phyloP scores from a whole-genome alignment of 1,140 invertebrate species.

The Pogonomyrmex barbatus region DNA sequence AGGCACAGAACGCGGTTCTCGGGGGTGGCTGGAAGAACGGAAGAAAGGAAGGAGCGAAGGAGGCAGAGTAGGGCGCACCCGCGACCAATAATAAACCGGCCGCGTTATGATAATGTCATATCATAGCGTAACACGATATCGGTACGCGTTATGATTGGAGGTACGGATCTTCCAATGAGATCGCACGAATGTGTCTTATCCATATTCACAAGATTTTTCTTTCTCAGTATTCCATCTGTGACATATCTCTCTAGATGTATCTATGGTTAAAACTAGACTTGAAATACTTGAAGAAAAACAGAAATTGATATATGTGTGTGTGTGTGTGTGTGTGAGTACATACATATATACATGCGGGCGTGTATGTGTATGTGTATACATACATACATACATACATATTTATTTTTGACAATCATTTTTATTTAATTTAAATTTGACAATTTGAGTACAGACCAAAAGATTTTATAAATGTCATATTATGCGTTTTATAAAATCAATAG shows the following conservation, averaged over 20 bases:
- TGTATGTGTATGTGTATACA: too few species aligned
- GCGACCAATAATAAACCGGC: constrained; percentile 85
- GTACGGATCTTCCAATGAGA: constrained; percentile 79
- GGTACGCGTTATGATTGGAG: constrained; percentile 82
- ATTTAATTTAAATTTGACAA: neutral
- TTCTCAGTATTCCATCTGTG: constrained; percentile 51
- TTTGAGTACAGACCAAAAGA: neutral
- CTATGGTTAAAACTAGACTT: neutral
- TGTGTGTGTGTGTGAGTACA: too few species aligned
- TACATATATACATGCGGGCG: too few species aligned
- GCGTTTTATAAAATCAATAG: neutral
- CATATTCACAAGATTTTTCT: constrained; percentile 74
- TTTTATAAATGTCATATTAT: neutral
- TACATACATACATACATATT: too few species aligned
- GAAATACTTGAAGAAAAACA: neutral
- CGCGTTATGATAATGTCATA: constrained; percentile 86
- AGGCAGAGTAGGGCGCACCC: constrained; percentile 78
- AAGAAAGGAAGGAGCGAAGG: constrained; percentile 81
- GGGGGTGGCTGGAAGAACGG: constrained; percentile 79
- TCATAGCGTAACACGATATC: constrained; percentile 83
- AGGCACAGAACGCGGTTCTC: constrained; percentile 74
- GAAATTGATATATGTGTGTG: neutral
- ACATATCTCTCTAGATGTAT: constrained; percentile 1
- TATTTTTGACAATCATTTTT: too few species aligned
- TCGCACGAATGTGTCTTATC: constrained; percentile 46